Conservation (phyloP, 2,797 vertebrate species). For the Anabas testudineus region DNA sequence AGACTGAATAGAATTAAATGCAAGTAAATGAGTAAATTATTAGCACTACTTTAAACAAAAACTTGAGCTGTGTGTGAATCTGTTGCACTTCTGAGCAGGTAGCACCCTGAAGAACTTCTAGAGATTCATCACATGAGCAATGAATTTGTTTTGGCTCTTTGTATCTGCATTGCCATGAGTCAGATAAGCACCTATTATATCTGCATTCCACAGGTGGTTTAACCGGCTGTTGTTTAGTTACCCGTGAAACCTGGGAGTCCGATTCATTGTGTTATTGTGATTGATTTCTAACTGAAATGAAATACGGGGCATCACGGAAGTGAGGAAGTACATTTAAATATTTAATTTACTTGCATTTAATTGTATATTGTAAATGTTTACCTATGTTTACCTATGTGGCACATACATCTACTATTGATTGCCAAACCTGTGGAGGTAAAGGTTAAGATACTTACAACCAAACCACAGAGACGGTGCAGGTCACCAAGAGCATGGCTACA, state of each 20-base stretch:
- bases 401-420: neutral
- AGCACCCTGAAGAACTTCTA: neutral
- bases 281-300: too few species aligned
- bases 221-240: slow-evolving; percentile 5
- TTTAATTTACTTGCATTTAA: too few species aligned
- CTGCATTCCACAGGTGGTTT: slow-evolving; percentile 7
- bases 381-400: neutral
- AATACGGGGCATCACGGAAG: too few species aligned
- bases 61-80: neutral
- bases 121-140: neutral
- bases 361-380: too few species aligned
- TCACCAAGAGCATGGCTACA: slow-evolving; percentile 77
- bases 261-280: neutral
- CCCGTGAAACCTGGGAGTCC: neutral
- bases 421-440: neutral
- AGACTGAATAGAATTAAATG: too few species aligned
- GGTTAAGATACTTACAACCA: slow-evolving; percentile 85
- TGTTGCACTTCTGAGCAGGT: neutral
- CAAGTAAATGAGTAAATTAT: neutral
- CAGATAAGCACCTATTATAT: neutral
- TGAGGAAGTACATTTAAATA: neutral
- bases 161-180: neutral
- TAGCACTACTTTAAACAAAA: neutral
- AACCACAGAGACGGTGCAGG: slow-evolving; percentile 72
- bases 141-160: neutral